Conservation (phyloP, 2,797 vertebrate species). For the Podargus strigoides region DNA sequence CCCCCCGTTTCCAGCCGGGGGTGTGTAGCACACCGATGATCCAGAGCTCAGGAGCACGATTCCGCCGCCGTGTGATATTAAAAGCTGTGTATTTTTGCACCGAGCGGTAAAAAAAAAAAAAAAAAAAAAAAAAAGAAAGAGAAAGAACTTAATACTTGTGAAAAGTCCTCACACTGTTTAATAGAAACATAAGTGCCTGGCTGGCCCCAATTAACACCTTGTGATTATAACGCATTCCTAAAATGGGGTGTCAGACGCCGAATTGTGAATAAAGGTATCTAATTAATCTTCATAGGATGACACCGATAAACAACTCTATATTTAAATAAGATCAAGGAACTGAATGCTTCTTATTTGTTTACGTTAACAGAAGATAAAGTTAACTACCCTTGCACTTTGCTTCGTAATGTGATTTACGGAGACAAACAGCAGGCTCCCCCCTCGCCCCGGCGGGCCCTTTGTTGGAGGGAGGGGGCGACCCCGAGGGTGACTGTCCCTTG, state of each 20-base stretch:
- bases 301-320: constrained; percentile 83
- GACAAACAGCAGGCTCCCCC: background rate
- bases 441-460: background rate
- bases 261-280: constrained; percentile 82
- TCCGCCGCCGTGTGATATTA: background rate
- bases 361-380: constrained; percentile 59
- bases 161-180: constrained; percentile 87
- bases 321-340: constrained; percentile 80
- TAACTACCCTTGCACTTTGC: constrained; percentile 44
- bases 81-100: constrained; percentile 64
- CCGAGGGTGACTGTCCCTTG: background rate
- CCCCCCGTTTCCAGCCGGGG: too few relatives aligned
- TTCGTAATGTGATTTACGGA: constrained; percentile 5
- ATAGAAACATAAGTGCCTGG: constrained; percentile 91
- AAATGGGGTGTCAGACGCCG: constrained; percentile 83
- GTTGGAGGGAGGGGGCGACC: background rate
- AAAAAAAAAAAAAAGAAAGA: background rate
- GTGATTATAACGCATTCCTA: constrained; percentile 93
- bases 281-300: constrained; percentile 87
- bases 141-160: constrained; percentile 59
- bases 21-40: too few relatives aligned
- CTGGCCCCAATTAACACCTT: constrained; percentile 99
- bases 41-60: background rate
- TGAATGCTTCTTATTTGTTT: constrained; percentile 79
- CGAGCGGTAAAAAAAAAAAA: constrained; percentile 57